A percentile compares a stretch with the other conserved stretches of the same genome.
These are phyloP conservation scores for Lucifuga dentata DNA, from an alignment of 2,113 vertebrate genomes.

Conservation along the genomic window DNA sequence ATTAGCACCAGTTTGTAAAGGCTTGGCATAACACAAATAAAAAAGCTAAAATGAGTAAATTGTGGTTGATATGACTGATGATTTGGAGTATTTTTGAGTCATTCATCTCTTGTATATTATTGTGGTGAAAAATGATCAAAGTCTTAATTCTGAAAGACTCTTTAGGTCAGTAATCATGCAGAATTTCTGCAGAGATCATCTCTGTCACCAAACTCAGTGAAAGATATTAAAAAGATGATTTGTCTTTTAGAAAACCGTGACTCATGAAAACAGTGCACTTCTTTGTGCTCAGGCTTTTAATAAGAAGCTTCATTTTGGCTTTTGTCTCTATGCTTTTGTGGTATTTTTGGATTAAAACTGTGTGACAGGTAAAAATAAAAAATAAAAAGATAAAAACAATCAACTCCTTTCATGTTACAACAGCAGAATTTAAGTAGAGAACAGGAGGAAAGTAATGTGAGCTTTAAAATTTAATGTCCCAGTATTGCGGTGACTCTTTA, in stretches of 20 bases:
- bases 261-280: neutral
- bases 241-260: slow-evolving; percentile 9
- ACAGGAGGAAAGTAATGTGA: neutral
- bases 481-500: slow-evolving; percentile 61
- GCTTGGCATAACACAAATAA: slow-evolving; percentile 21
- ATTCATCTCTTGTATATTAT: slow-evolving; percentile 8
- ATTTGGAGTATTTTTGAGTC: slow-evolving; percentile 11
- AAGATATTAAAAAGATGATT: slow-evolving; percentile 15
- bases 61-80: slow-evolving; percentile 9
- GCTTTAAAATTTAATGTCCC: slow-evolving; percentile 78
- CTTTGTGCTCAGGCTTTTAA: slow-evolving; percentile 16
- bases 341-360: slow-evolving; percentile 26
- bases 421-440: slow-evolving; percentile 39
- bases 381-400: slow-evolving; percentile 42
- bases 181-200: too few species aligned
- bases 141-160: too few species aligned
- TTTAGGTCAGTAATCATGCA: too few species aligned
- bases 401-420: slow-evolving; percentile 38
- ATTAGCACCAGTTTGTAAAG: slow-evolving; percentile 71
- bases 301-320: slow-evolving; percentile 23
- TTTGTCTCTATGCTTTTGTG: slow-evolving; percentile 13
- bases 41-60: neutral
- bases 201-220: neutral
- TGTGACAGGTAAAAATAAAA: too few species aligned
- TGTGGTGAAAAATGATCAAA: neutral